Base-by-base conservation (phyloP, 2,888 invertebrate species). In the Torymus auratus region DNA sequence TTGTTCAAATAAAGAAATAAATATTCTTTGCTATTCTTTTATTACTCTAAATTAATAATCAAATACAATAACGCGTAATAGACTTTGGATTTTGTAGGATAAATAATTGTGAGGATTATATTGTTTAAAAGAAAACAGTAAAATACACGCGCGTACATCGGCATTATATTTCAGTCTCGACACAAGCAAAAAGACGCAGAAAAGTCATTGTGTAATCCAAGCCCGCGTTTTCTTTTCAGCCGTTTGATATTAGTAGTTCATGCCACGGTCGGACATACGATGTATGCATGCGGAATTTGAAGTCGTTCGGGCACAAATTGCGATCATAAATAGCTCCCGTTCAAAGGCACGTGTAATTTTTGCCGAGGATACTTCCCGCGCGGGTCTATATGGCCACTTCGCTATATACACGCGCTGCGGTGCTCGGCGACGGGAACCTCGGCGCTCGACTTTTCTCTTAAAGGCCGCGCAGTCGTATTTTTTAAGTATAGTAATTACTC, bases 281-380 rank as follows among this genome's bases (percentile, higher is more conserved):
- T 41, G 70, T 69, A 69, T 64, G 80, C 75, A 53, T 41, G 71
- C 60, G 71, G 71, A 75, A 76, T 80, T 76, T 28, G 61, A 72
- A 72, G 58, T 64, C 76, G 73, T 72, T 61, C 53, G 58, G 53
- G 15, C 52, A 62, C 11, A 81, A 81, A 77, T 81, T 77, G 73
- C 72, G 72, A 72, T 81, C 81, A 72, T 81, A 81, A 76, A 77
- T 81, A 81, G 81, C 62, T 81, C 68, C 80, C 72, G 75, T 80
- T 80, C 72, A 61, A 72, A 72, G 73, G 50, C 68, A 64, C 73
- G 56, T 58, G 56, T 69, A 80, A 61, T 68, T 73, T 73, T 73
- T 78, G 50, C 65, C 61, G 61, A 78, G 73, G 64, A 78, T 71
- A 58, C 65, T 65, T 58, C 62, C 53, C 61, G 61, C 53, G 41